These are phyloP conservation scores for Drosophila hamatofila DNA, from an alignment of 2,888 invertebrate genomes.

Conservation along the genomic window DNA sequence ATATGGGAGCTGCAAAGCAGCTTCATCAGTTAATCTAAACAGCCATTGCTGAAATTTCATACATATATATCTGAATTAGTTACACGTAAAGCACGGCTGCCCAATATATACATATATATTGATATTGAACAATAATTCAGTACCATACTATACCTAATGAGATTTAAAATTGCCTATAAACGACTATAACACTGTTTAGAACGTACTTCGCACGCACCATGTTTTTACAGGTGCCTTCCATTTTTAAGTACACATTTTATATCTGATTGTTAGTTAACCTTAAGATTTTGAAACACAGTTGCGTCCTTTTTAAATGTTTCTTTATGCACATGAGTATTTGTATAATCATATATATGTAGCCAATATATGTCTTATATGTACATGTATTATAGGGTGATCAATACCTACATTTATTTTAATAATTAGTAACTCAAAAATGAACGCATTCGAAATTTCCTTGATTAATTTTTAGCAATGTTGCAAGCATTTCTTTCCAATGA, in stretches of 20 bases:
- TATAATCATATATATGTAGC: constrained; percentile 32
- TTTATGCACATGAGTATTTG: constrained; percentile 45
- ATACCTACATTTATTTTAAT: constrained; percentile 76
- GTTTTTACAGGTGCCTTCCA: constrained; percentile 59
- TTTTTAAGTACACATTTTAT: constrained; percentile 34
- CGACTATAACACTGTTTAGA: constrained; percentile 55
- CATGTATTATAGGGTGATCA: constrained; percentile 67
- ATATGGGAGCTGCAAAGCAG: constrained; percentile 67
- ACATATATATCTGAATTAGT: constrained; percentile 47
- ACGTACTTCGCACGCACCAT: constrained; percentile 41
- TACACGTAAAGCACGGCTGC: constrained; percentile 33
- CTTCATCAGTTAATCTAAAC: constrained; percentile 39
- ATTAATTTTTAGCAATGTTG: constrained; percentile 57
- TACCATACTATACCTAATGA: constrained; percentile 42
- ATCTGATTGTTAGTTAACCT: constrained; percentile 64
- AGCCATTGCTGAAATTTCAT: constrained; percentile 38
- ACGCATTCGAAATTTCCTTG: constrained; percentile 49
- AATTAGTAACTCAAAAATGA: constrained; percentile 76
- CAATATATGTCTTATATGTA: constrained; percentile 45
- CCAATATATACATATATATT: constrained; percentile 30
- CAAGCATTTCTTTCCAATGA: constrained; percentile 42
- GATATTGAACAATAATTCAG: constrained; percentile 67
- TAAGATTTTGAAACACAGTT: constrained; percentile 58
- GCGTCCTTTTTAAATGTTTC: constrained; percentile 67
- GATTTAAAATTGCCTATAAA: constrained; percentile 57